These are phyloP conservation scores for Bilobella aurantiaca DNA, from an alignment of 1,140 invertebrate species.

Conservation along the genomic window DNA sequence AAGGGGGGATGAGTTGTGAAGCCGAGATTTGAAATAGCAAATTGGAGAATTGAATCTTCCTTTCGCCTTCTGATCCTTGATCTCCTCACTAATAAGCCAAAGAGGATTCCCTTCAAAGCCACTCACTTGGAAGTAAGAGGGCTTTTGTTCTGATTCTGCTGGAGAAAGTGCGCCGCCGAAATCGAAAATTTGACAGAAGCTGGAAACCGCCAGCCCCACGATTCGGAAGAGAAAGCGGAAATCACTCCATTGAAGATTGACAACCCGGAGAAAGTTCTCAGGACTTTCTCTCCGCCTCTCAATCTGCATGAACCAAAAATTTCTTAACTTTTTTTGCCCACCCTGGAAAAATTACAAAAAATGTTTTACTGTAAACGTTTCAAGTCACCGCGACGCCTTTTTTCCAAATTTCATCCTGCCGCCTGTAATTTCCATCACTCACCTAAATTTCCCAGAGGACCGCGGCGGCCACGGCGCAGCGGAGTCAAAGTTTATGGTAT, in stretches of 20 bases:
- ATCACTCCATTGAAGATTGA: constrained; percentile 1
- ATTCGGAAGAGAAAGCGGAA: not conserved
- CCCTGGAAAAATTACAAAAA: too few species aligned
- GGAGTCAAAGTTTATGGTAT: not conserved
- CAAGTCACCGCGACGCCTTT: too few species aligned
- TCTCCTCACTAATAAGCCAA: constrained; percentile 32
- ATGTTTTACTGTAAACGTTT: too few species aligned
- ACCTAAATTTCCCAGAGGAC: not conserved
- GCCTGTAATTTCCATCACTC: not conserved
- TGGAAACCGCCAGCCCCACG: too few species aligned
- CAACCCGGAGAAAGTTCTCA: not conserved
- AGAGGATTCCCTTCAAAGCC: constrained; percentile 24
- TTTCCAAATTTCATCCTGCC: too few species aligned
- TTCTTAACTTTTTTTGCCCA: too few species aligned
- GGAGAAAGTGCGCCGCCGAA: not conserved
- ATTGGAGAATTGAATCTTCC: constrained; percentile 24
- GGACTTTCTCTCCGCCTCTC: too few species aligned
- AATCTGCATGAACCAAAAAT: too few species aligned
- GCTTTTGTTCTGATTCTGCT: not conserved
- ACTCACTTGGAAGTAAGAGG: not conserved
- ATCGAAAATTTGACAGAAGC: too few species aligned
- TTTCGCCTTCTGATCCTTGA: constrained; percentile 2
- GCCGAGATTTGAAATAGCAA: constrained; percentile 17
- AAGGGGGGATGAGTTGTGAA: constrained; percentile 29
- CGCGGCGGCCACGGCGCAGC: too few species aligned